Base-by-base conservation (phyloP, 2,888 invertebrate species). In the Caenorhabditis panamensis region DNA sequence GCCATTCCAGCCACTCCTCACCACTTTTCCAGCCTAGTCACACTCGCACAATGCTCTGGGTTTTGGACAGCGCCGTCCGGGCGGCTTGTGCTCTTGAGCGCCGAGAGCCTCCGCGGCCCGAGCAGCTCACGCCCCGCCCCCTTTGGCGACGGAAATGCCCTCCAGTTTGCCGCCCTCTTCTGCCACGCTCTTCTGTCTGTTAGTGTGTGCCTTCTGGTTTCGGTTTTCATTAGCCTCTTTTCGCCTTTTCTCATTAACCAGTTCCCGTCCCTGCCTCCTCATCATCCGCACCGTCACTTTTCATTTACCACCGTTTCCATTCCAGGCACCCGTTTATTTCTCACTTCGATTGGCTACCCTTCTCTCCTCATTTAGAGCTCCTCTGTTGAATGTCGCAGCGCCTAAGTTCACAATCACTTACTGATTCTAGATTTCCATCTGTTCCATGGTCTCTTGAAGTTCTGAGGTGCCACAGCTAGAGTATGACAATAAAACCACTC, bases 1-100 rank as follows among this genome's bases (percentile, higher is more conserved):
- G 90, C 90, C 90, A 90, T 90, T 72, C 20, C 53, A 41, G 24
- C 22, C 49, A 49, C n/a, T n/a, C n/a, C n/a, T n/a, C n/a, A n/a
- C n/a, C 28, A 18, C 47, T 61, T 13, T 56, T 62, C 51, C 53
- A 71, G 61, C 24, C 26, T 24, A 61, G n/a, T 11, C 36, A 13
- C 36, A 8, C 58, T 22, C 58, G 11, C 51, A 63, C 51, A 63
- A 31, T 63, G 47, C 20, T 24, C 5, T 26, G 51, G 51, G 51
- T 54, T 54, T 54, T 13, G 54, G 54, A 54, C 54, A n/a, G 54
- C 54, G 41, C 41, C 41, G 41, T 54, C 54, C 54, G 54, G 54
- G 54, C 54, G 54, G 54, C 54, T 54, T 36, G 36, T 63, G 51
- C 49, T 63, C 51, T 63, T 49, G 18, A 28, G 51, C 26, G 28